These are phyloP conservation scores for Apocheima hispidaria DNA, from an alignment of 2,888 invertebrate species.

Conservation along the genomic window DNA sequence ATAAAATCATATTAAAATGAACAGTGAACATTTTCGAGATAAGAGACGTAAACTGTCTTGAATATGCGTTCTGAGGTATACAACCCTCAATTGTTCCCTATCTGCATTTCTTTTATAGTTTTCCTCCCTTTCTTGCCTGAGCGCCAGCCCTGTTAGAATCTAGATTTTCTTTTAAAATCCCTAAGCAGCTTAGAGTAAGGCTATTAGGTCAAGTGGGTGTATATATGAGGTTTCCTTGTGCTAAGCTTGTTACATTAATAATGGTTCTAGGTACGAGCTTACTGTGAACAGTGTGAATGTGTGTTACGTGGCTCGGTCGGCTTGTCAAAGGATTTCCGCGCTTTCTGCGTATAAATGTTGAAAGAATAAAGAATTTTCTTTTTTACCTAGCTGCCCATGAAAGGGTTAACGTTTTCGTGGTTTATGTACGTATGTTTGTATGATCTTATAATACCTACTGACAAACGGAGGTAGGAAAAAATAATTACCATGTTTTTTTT, in stretches of 20 bases:
- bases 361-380: no score
- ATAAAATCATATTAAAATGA: no score
- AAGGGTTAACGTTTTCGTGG: no score
- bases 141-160: slow-evolving; percentile 21
- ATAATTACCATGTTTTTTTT: no score
- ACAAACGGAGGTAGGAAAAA: no score
- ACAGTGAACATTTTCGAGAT: no score
- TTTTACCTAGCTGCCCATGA: no score
- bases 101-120: background rate
- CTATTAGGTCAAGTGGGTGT: slow-evolving; percentile 61
- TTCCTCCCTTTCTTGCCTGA: background rate
- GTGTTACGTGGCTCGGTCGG: background rate
- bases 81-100: background rate
- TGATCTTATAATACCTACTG: no score
- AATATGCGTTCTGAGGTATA: no score
- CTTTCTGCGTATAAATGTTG: background rate
- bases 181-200: slow-evolving; percentile 42
- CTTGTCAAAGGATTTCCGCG: slow-evolving; percentile 1
- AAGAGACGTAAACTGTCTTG: no score
- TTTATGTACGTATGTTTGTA: no score
- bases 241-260: slow-evolving; percentile 73
- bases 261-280: slow-evolving; percentile 45
- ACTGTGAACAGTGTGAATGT: slow-evolving; percentile 1
- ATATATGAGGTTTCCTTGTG: slow-evolving; percentile 63
- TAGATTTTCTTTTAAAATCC: slow-evolving; percentile 43